phyloP scores from a whole-genome alignment of 2,797 vertebrate genomes.

The Cuniculus paca region DNA sequence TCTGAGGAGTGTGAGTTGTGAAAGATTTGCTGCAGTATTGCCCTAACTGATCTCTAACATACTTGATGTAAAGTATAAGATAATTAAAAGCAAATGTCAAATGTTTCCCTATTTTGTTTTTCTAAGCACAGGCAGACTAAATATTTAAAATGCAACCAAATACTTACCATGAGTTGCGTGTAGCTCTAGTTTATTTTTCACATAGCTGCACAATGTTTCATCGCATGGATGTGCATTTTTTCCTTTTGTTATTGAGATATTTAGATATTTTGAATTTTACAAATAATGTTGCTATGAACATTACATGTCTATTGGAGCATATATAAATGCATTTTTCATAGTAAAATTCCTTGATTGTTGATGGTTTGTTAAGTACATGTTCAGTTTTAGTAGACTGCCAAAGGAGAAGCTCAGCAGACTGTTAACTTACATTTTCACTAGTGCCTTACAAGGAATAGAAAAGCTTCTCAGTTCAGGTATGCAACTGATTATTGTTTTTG shows the following conservation, averaged over 20 bases:
- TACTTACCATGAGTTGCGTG: neutral
- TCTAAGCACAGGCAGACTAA: neutral
- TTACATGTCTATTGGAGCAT: too few relatives aligned
- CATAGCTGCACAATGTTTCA: neutral
- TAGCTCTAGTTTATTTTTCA: neutral
- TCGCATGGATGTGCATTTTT: neutral
- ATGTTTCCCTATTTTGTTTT: neutral
- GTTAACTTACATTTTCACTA: neutral
- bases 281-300: neutral
- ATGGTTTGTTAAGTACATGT: neutral
- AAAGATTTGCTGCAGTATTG: neutral
- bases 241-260: neutral
- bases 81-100: slow-evolving; percentile 47
- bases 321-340: neutral
- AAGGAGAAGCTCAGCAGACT: neutral
- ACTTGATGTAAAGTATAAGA: neutral
- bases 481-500: neutral
- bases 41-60: neutral
- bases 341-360: neutral
- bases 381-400: neutral
- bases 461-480: neutral
- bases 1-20: neutral
- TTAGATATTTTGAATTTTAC: neutral
- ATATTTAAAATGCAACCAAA: neutral
- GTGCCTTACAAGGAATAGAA: neutral